Conservation (phyloP, 2,888 invertebrate genomes). For the Eilema depressum region DNA sequence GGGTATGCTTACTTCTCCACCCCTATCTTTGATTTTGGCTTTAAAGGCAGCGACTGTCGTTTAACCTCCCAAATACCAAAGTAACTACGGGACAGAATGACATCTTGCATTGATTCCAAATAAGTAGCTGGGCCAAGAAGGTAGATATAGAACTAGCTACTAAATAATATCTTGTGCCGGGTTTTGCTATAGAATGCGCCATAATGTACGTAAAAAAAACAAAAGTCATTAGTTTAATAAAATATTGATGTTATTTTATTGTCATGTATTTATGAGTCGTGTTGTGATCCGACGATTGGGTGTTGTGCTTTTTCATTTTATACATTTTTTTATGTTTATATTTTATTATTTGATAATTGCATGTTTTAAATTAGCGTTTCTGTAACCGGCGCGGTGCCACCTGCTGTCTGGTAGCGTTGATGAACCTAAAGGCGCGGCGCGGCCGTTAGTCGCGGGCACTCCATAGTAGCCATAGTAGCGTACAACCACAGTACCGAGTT, state of each 20-base stretch:
- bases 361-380: conserved; percentile 8
- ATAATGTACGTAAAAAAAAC: conserved; percentile 45
- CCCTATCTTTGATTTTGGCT: no score
- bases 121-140: no score
- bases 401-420: conserved; percentile 6
- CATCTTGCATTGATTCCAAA: neutral
- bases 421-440: neutral
- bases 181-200: no score
- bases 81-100: neutral
- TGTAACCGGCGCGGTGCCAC: conserved; percentile 1
- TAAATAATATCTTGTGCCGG: neutral
- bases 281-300: conserved; percentile 35
- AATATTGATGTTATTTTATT: conserved; percentile 49
- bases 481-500: no score
- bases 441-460: neutral
- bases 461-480: no score
- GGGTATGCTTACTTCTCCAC: no score
- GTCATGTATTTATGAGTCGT: conserved; percentile 42
- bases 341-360: conserved; percentile 14
- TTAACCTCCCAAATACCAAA: no score
- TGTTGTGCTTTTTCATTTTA: conserved; percentile 32
- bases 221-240: conserved; percentile 56
- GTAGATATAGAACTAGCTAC: neutral
- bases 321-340: conserved; percentile 13
- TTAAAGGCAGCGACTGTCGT: neutral